A percentile compares a stretch with the other conserved stretches of the same genome.
Conservation (phyloP, 2,113 vertebrate genomes). For the Pteropus alecto region DNA sequence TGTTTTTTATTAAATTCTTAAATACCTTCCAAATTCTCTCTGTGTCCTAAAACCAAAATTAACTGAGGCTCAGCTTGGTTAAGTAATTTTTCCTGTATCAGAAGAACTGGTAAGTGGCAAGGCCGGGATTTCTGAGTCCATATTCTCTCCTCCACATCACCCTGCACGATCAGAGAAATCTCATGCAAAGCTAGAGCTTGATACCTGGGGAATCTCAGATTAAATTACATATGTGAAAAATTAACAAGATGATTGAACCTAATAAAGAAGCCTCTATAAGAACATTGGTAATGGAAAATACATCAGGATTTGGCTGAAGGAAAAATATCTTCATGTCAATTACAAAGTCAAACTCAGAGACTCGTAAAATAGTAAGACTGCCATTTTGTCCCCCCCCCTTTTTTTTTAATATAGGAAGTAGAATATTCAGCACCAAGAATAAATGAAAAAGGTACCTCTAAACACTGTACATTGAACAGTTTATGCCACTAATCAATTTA, state of each 20-base stretch:
- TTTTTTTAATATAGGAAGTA: not conserved
- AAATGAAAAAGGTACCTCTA: not conserved
- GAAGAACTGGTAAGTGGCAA: not conserved
- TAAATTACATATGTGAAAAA: not conserved
- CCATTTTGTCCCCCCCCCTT: not conserved
- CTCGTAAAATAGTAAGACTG: not conserved
- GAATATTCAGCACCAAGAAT: not conserved
- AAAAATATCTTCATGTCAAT: not conserved
- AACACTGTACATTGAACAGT: not conserved
- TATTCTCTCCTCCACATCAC: not conserved
- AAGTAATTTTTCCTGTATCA: not conserved
- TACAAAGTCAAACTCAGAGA: not conserved
- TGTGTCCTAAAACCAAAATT: not conserved
- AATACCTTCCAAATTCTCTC: not conserved
- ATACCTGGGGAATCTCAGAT: not conserved
- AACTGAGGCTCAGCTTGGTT: not conserved
- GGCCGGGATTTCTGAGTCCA: not conserved
- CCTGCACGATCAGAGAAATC: not conserved
- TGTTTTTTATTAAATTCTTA: conserved; percentile 6
- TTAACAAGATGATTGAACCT: not conserved
- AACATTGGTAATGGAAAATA: not conserved
- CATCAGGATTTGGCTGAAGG: not conserved
- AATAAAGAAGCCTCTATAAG: not conserved
- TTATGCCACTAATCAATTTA: not conserved
- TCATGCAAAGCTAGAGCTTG: not conserved